Percentiles rank a stretch among this genome's conserved stretches.
phyloP scores from a whole-genome alignment of 1,140 invertebrate species.

The Delia radicum region DNA sequence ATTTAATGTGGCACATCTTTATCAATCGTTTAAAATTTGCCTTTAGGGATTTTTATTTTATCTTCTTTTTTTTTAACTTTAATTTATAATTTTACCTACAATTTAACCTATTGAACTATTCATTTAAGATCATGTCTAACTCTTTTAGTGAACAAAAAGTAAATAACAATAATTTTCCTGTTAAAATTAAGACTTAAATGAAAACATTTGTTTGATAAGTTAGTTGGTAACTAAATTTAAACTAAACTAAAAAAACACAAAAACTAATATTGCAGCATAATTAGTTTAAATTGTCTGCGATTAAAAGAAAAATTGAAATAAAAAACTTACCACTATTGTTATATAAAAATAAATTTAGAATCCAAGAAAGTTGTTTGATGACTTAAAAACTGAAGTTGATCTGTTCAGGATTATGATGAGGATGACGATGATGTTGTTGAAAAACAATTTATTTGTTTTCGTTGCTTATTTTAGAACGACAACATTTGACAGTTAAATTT shows the following conservation, averaged over 20 bases:
- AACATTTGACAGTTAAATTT: constrained; percentile 11
- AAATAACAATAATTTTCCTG: constrained; percentile 2
- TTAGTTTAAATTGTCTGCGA: neutral
- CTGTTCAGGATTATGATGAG: neutral
- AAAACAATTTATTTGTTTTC: neutral
- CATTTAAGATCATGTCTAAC: neutral
- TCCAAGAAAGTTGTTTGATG: no score
- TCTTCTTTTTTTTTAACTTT: neutral
- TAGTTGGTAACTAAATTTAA: no score
- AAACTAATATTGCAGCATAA: neutral
- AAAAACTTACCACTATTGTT: no score
- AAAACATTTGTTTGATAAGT: neutral
- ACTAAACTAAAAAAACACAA: neutral
- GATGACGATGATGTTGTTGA: neutral
- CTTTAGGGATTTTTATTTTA: neutral
- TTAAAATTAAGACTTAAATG: neutral
- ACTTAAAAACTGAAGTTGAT: neutral
- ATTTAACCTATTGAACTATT: neutral
- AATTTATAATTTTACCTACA: neutral
- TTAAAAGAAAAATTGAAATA: no score
- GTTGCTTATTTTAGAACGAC: neutral
- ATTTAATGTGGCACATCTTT: no score
- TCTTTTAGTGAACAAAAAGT: neutral
- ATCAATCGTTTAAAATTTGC: no score
- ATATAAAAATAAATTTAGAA: no score